phyloP scores from a whole-genome alignment of 2,113 vertebrate genomes.

The Mystacornis crossleyi region DNA sequence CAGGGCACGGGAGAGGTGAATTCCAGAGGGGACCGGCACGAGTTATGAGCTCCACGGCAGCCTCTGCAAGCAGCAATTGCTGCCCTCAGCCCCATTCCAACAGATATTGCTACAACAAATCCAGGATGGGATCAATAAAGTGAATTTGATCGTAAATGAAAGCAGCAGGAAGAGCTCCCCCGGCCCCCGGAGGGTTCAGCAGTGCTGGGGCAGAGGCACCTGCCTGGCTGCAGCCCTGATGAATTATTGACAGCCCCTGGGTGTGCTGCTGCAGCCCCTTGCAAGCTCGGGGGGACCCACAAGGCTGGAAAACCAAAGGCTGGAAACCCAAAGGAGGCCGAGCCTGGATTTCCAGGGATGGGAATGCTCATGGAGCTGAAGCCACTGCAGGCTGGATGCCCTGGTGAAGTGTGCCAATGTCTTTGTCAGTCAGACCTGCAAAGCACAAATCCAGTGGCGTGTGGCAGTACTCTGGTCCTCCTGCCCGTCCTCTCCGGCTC shows the following conservation, averaged over 20 bases:
- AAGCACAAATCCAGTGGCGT: rapidly evolving
- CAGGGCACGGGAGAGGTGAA: not conserved
- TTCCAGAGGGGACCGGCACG: not conserved
- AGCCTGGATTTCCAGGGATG: not conserved
- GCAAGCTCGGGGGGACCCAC: not conserved
- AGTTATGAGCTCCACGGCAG: not conserved
- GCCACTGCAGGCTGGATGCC: not conserved
- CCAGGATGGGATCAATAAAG: not conserved
- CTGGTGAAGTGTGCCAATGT: rapidly evolving
- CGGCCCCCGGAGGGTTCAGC: not conserved
- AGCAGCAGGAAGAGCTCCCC: not conserved
- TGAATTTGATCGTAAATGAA: not conserved
- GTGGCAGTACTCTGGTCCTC: not conserved
- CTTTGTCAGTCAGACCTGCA: not conserved
- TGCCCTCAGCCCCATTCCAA: not conserved
- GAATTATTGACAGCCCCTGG: not conserved
- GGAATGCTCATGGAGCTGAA: not conserved
- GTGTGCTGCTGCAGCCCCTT: not conserved
- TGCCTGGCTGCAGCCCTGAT: not conserved
- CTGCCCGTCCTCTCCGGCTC: not conserved
- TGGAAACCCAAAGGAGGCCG: not conserved
- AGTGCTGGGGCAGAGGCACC: not conserved
- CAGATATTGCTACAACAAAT: not conserved
- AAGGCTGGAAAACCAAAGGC: not conserved
- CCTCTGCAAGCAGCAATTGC: not conserved